Evolutionary conservation across 2,888 invertebrate genomes (phyloP).

Genomic region (Neuroscelio doddi): DNA sequence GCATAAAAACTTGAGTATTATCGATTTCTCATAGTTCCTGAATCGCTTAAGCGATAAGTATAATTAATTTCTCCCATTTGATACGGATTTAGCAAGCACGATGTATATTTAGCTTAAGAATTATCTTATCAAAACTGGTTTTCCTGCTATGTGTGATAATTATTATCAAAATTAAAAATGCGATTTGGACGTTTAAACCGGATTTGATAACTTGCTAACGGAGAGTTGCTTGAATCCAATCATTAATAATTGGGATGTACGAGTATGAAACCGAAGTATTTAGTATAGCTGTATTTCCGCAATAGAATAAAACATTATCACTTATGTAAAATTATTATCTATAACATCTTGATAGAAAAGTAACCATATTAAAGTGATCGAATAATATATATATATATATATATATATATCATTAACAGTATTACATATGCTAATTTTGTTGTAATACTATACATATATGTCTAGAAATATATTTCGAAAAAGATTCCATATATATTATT

Average conservation of each 20-base stretch:
- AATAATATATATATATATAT: no score
- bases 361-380: no score
- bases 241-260: no score
- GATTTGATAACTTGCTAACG: conserved; percentile 57
- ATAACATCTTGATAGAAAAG: neutral
- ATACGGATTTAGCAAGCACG: conserved; percentile 62
- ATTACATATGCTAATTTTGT: no score
- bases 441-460: no score
- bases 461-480: no score
- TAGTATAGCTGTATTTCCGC: no score
- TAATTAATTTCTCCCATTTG: conserved; percentile 54
- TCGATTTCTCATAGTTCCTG: neutral
- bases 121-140: conserved; percentile 66
- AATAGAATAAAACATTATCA: neutral
- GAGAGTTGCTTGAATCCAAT: conserved; percentile 27
- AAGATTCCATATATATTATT: no score
- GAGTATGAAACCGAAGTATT: conserved; percentile 5
- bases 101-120: conserved; percentile 65
- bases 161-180: conserved; percentile 59
- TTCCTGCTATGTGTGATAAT: conserved; percentile 59
- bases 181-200: conserved; percentile 61
- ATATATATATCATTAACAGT: no score
- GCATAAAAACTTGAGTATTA: neutral
- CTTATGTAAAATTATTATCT: neutral
- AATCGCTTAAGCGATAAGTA: conserved; percentile 20